These are phyloP conservation scores for Phyllostomus discolor DNA, from an alignment of 2,113 vertebrate genomes.

Conservation along the genomic window DNA sequence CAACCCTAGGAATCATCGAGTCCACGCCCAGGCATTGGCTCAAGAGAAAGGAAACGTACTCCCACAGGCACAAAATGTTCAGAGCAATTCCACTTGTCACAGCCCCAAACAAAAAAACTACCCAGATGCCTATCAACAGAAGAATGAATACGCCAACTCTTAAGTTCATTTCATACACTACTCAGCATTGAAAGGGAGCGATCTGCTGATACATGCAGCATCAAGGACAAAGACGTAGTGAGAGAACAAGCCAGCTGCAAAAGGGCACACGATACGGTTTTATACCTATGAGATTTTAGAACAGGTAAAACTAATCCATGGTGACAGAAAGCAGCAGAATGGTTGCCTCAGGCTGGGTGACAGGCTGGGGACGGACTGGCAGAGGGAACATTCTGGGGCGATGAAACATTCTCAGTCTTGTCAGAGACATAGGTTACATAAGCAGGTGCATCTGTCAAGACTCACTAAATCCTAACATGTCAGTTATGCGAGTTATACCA, in stretches of 20 bases:
- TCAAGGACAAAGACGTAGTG: background rate
- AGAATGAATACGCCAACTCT: background rate
- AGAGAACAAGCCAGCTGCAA: background rate
- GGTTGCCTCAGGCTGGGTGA: background rate
- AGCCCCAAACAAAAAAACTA: background rate
- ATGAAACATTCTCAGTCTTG: background rate
- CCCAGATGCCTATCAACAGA: background rate
- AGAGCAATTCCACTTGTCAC: background rate
- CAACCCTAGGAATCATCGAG: background rate
- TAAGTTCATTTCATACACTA: background rate
- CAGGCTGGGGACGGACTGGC: too few species aligned
- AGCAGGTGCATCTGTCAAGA: conserved; percentile 6
- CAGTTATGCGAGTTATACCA: background rate
- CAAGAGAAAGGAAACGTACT: background rate
- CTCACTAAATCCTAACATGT: background rate
- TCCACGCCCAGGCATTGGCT: background rate
- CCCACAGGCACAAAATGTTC: background rate
- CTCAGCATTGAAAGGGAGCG: background rate
- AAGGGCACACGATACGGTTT: background rate
- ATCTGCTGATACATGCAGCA: background rate
- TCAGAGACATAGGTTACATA: background rate
- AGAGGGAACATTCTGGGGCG: background rate
- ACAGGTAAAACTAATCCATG: background rate
- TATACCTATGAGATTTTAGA: background rate
- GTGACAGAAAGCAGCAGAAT: background rate